phyloP scores from a whole-genome alignment of 2,888 invertebrate genomes.

The Marronus borbonicus region DNA sequence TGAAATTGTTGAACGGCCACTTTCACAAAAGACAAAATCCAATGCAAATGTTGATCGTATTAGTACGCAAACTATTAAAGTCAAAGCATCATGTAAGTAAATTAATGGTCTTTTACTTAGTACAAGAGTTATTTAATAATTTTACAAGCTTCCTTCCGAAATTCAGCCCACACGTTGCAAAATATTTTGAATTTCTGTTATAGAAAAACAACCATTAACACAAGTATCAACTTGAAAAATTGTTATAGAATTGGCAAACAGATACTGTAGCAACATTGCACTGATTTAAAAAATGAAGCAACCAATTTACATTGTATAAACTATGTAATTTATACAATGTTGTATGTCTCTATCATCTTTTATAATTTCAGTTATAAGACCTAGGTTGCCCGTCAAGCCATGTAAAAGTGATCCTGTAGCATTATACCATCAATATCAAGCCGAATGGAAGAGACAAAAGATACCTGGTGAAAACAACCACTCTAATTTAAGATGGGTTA shows the following conservation, averaged over 20 bases:
- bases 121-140: too few relatives aligned
- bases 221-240: too few relatives aligned
- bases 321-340: too few relatives aligned
- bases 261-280: too few relatives aligned
- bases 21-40: constrained; percentile 9
- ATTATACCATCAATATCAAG: constrained; percentile 83
- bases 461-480: constrained; percentile 83
- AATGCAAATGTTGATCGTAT: neutral
- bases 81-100: constrained; percentile 58
- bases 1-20: neutral
- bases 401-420: constrained; percentile 82
- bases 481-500: constrained; percentile 79
- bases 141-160: too few relatives aligned
- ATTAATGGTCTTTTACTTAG: neutral
- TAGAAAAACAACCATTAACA: too few relatives aligned
- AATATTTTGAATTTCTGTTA: too few relatives aligned
- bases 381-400: constrained; percentile 70
- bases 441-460: constrained; percentile 82
- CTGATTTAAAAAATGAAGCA: too few relatives aligned
- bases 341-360: neutral
- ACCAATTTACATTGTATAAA: too few relatives aligned
- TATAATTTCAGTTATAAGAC: constrained; percentile 74
- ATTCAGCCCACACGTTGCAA: too few relatives aligned
- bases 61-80: constrained; percentile 47
- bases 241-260: too few relatives aligned